Evolutionary conservation across 1,140 invertebrate species (phyloP).

Genomic region (Macrotrachela quadricornifera): DNA sequence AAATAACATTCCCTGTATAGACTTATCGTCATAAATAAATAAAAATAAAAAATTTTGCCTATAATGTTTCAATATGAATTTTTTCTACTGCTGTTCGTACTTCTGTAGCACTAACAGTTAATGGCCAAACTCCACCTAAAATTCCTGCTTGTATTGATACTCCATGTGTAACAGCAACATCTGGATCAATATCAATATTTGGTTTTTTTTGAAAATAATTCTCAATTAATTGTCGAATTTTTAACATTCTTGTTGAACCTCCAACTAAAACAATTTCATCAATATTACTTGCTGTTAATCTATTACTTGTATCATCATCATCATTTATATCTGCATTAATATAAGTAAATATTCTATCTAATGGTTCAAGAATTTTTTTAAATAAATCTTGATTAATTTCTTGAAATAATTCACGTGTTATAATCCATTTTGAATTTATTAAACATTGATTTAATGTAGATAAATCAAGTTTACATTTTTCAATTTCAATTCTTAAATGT

Average conservation of each 20-base stretch:
- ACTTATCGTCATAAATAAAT: background rate
- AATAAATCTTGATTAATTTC: conserved; percentile 19
- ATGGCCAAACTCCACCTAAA: conserved; percentile 35
- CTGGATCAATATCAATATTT: conserved; percentile 31
- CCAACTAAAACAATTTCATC: conserved; percentile 35
- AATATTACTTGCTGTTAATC: conserved; percentile 19
- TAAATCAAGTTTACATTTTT: background rate
- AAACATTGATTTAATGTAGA: background rate
- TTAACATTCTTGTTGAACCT: conserved; percentile 33
- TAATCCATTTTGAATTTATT: conserved; percentile 6
- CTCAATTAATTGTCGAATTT: conserved; percentile 25
- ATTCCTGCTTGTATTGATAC: conserved; percentile 36
- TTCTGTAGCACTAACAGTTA: conserved; percentile 35
- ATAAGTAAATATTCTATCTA: conserved; percentile 15
- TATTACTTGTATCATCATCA: no score
- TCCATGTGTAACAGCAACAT: conserved; percentile 33
- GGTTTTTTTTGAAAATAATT: conserved; percentile 28
- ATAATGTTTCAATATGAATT: conserved; percentile 19
- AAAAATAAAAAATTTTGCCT: background rate
- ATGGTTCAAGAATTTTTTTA: conserved; percentile 14
- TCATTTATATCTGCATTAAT: background rate
- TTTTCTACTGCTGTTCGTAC: conserved; percentile 26
- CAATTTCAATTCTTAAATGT: background rate
- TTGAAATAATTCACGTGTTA: conserved; percentile 30
- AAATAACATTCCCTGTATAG: no score